Percentiles rank a stretch among this genome's conserved stretches.
These are phyloP conservation scores for Gephyroberyx darwinii DNA, from an alignment of 2,797 vertebrate genomes.

Conservation along the genomic window DNA sequence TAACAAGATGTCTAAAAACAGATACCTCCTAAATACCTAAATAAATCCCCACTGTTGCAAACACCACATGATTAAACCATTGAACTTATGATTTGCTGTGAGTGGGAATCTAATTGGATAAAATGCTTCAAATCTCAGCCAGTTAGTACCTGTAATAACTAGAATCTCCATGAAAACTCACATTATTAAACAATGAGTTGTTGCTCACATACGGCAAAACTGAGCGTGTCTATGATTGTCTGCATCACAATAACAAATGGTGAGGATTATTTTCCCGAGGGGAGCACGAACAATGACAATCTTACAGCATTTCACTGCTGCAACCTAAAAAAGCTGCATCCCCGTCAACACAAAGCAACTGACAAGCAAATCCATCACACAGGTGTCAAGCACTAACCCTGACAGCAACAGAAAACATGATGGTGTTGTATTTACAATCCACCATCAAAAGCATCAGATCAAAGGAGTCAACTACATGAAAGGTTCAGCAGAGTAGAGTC, in stretches of 20 bases:
- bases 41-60: conserved; percentile 27
- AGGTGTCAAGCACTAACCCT: conserved; percentile 54
- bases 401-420: conserved; percentile 57
- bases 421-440: conserved; percentile 62
- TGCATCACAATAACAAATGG: conserved; percentile 49
- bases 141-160: conserved; percentile 48
- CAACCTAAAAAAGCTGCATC: conserved; percentile 34
- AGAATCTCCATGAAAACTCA: conserved; percentile 34
- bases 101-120: conserved; percentile 15
- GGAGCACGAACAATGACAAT: conserved; percentile 45
- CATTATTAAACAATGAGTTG: conserved; percentile 46
- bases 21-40: conserved; percentile 16
- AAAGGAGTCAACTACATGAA: conserved; percentile 71
- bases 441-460: conserved; percentile 59
- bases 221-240: conserved; percentile 26
- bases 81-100: conserved; percentile 21
- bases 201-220: conserved; percentile 28
- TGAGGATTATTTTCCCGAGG: conserved; percentile 43
- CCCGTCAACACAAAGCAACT: conserved; percentile 38
- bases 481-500: conserved; percentile 49
- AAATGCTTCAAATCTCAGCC: conserved; percentile 39
- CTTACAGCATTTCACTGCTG: conserved; percentile 22
- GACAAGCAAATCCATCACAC: conserved; percentile 61
- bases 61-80: conserved; percentile 31
- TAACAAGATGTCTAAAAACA: conserved; percentile 8